Percentiles rank a stretch among this genome's conserved stretches.
Conservation (phyloP, 2,888 invertebrate genomes). For the Allacma fusca region DNA sequence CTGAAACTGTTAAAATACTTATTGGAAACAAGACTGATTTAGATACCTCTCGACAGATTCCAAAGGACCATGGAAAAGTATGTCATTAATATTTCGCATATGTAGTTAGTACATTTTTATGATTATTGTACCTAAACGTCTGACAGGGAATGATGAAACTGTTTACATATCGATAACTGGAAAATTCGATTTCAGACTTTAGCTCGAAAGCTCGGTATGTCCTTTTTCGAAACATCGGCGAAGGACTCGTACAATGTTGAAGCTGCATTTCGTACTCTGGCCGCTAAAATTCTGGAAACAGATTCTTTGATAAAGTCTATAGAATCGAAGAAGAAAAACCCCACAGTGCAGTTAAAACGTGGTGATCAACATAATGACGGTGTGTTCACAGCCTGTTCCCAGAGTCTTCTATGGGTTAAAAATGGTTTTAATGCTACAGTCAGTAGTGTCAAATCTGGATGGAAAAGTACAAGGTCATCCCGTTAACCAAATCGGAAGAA, state of each 20-base stretch:
- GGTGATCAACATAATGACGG: slow-evolving; percentile 45
- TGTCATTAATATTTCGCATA: too few species aligned
- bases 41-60: slow-evolving; percentile 47
- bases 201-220: slow-evolving; percentile 68
- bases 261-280: slow-evolving; percentile 74
- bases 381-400: slow-evolving; percentile 51
- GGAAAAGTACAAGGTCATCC: slow-evolving; percentile 49
- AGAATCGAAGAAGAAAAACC: slow-evolving; percentile 51
- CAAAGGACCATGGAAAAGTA: slow-evolving; percentile 55
- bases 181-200: slow-evolving; percentile 34
- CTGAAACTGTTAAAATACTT: slow-evolving; percentile 52
- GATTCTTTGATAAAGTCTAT: slow-evolving; percentile 53
- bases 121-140: too few species aligned
- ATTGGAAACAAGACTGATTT: slow-evolving; percentile 59
- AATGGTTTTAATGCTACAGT: slow-evolving; percentile 51
- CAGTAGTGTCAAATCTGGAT: slow-evolving; percentile 51
- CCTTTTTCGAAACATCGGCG: slow-evolving; percentile 90
- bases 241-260: slow-evolving; percentile 89
- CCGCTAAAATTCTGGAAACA: slow-evolving; percentile 56
- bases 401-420: slow-evolving; percentile 56
- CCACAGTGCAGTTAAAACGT: slow-evolving; percentile 48
- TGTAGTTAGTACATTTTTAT: too few species aligned
- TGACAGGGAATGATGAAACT: too few species aligned
- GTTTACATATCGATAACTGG: too few species aligned
- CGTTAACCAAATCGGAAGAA: background rate